Evolutionary conservation across 2,113 vertebrate species (phyloP).

Genomic region (Spea bombifrons): DNA sequence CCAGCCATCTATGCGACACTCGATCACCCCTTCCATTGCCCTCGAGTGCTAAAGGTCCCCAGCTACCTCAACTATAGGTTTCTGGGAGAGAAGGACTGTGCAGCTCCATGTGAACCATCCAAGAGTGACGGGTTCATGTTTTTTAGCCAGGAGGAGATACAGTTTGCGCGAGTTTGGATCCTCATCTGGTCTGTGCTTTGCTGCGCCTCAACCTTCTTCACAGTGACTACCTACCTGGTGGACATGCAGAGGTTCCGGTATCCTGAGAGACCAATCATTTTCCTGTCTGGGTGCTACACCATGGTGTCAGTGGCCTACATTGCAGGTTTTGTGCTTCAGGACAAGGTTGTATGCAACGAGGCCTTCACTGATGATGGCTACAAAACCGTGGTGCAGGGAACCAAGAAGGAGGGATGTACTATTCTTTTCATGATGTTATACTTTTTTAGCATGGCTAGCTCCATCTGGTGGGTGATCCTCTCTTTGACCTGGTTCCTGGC

Average conservation of each 20-base stretch:
- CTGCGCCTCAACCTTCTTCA: slow-evolving; percentile 94
- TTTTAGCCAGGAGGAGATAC: slow-evolving; percentile 89
- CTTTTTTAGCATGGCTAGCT: slow-evolving; percentile 97
- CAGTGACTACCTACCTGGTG: slow-evolving; percentile 91
- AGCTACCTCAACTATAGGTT: slow-evolving; percentile 93
- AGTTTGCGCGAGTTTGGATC: slow-evolving; percentile 93
- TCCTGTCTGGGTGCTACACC: slow-evolving; percentile 94
- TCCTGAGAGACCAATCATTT: slow-evolving; percentile 94
- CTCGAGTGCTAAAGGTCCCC: slow-evolving; percentile 81
- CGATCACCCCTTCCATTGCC: slow-evolving; percentile 84
- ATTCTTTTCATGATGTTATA: slow-evolving; percentile 99
- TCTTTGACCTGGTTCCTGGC: slow-evolving; percentile 98
- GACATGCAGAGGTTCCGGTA: slow-evolving; percentile 98
- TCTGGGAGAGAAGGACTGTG: slow-evolving; percentile 86
- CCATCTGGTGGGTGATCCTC: slow-evolving; percentile 98
- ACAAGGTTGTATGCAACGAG: slow-evolving; percentile 89
- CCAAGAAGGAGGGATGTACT: slow-evolving; percentile 96
- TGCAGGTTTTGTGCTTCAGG: slow-evolving; percentile 87
- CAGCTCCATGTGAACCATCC: slow-evolving; percentile 85
- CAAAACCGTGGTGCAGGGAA: slow-evolving; percentile 92
- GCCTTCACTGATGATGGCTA: slow-evolving; percentile 82
- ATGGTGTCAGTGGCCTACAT: slow-evolving; percentile 98
- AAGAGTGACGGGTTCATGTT: slow-evolving; percentile 86
- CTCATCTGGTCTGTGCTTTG: slow-evolving; percentile 93
- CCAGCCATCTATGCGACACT: slow-evolving; percentile 63